Evolutionary conservation across 2,797 vertebrate genomes (phyloP).

Genomic region (Lithobates pipiens): DNA sequence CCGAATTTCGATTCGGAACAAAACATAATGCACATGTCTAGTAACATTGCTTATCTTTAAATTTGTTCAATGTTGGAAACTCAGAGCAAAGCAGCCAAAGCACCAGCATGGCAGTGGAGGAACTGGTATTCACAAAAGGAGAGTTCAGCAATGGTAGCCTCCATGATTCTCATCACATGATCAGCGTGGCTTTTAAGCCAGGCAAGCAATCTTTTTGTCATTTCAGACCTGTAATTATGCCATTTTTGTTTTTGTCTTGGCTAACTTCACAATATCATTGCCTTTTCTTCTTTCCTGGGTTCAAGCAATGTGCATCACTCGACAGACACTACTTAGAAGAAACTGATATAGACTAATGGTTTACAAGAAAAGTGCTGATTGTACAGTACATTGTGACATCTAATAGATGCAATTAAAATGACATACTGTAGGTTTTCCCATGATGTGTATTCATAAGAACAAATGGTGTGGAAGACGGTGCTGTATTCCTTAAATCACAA

Average conservation of each 20-base stretch:
- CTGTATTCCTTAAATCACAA: constrained; percentile 58
- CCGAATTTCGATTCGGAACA: too few relatives aligned
- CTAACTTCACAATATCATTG: not conserved
- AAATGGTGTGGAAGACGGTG: constrained; percentile 61
- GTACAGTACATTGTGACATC: constrained; percentile 50
- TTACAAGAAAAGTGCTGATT: constrained; percentile 57
- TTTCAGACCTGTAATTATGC: not conserved
- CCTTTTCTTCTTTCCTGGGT: not conserved
- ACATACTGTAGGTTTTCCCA: constrained; percentile 60
- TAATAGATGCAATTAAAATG: constrained; percentile 62
- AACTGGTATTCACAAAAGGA: too few relatives aligned
- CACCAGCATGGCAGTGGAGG: too few relatives aligned
- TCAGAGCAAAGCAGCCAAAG: too few relatives aligned
- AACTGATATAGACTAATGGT: constrained; percentile 59
- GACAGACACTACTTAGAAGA: constrained; percentile 39
- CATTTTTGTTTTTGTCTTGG: not conserved
- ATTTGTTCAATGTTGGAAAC: too few relatives aligned
- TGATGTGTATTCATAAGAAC: constrained; percentile 61
- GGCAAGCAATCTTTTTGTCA: not conserved
- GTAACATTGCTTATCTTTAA: too few relatives aligned
- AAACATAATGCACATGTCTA: too few relatives aligned
- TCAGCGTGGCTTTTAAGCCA: not conserved
- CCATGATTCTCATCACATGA: too few relatives aligned
- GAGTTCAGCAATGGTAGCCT: too few relatives aligned
- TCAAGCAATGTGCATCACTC: not conserved